A percentile compares a stretch with the other conserved stretches of the same genome.
phyloP scores from a whole-genome alignment of 2,888 invertebrate species.

The Caenorhabditis virilis region DNA sequence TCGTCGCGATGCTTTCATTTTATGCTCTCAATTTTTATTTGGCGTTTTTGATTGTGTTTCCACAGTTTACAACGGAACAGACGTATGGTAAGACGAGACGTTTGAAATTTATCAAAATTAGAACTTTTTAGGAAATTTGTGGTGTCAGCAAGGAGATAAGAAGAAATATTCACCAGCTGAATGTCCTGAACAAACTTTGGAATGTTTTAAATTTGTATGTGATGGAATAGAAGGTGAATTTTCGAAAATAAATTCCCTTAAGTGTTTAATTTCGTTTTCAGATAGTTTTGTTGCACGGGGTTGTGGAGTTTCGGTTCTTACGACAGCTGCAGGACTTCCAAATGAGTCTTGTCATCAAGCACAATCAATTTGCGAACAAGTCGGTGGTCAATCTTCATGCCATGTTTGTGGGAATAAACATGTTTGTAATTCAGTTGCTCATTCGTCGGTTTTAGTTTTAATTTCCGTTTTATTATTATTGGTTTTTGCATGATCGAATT shows the following conservation, averaged over 20 bases:
- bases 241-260: background rate
- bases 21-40: constrained; percentile 16
- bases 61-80: background rate
- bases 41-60: constrained; percentile 4
- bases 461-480: no score
- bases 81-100: constrained; percentile 2
- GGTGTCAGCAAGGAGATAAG: constrained; percentile 50
- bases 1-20: constrained; percentile 3
- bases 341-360: constrained; percentile 58
- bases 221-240: constrained; percentile 37
- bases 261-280: constrained; percentile 25
- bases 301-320: constrained; percentile 48
- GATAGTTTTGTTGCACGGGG: constrained; percentile 53
- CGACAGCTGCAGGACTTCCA: constrained; percentile 47
- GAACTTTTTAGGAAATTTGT: constrained; percentile 30
- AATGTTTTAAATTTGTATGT: constrained; percentile 55
- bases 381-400: constrained; percentile 50
- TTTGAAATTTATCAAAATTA: no score
- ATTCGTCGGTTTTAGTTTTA: no score
- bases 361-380: constrained; percentile 45
- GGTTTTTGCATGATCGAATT: no score
- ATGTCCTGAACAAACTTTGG: constrained; percentile 43
- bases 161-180: constrained; percentile 40
- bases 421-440: constrained; percentile 50
- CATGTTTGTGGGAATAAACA: constrained; percentile 48